These are phyloP conservation scores for Agonopterix alstromeriana DNA, from an alignment of 2,888 invertebrate genomes.

Conservation along the genomic window DNA sequence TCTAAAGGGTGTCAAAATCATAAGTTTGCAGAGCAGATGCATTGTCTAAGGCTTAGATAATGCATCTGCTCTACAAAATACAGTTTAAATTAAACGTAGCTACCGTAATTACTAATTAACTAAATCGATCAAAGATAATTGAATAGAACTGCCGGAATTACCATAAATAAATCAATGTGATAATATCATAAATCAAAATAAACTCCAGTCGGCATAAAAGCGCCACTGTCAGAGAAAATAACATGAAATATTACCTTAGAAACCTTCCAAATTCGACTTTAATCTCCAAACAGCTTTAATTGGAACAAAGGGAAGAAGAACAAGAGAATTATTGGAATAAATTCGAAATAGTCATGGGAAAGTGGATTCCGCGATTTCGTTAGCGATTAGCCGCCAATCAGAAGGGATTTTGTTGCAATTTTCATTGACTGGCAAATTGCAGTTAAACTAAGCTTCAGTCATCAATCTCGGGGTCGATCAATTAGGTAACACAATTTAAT, in stretches of 20 bases:
- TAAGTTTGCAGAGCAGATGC: background rate
- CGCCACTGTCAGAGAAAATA: constrained; percentile 45
- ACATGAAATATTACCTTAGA: constrained; percentile 53
- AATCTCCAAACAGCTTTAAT: constrained; percentile 62
- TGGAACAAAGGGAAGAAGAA: constrained; percentile 41
- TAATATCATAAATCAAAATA: constrained; percentile 44
- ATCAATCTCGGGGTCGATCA: constrained; percentile 37
- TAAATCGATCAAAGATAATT: constrained; percentile 32
- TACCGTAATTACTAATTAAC: constrained; percentile 23
- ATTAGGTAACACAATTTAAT: constrained; percentile 18
- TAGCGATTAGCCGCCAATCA: constrained; percentile 65
- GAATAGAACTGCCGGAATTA: constrained; percentile 52
- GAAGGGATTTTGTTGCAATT: constrained; percentile 61
- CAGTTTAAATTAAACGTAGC: constrained; percentile 7
- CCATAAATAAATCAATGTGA: constrained; percentile 47
- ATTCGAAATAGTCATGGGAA: constrained; percentile 66
- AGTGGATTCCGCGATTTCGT: constrained; percentile 42
- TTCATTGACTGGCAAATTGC: constrained; percentile 73
- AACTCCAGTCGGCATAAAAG: constrained; percentile 23
- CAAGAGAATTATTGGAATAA: constrained; percentile 40
- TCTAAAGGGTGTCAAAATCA: too few species aligned
- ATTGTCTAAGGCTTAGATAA: too few species aligned
- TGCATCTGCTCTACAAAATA: background rate
- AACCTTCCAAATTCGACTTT: constrained; percentile 48
- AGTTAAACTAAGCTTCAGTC: constrained; percentile 39